phyloP scores from a whole-genome alignment of 2,888 invertebrate species.

The Cataglyphis cursor region DNA sequence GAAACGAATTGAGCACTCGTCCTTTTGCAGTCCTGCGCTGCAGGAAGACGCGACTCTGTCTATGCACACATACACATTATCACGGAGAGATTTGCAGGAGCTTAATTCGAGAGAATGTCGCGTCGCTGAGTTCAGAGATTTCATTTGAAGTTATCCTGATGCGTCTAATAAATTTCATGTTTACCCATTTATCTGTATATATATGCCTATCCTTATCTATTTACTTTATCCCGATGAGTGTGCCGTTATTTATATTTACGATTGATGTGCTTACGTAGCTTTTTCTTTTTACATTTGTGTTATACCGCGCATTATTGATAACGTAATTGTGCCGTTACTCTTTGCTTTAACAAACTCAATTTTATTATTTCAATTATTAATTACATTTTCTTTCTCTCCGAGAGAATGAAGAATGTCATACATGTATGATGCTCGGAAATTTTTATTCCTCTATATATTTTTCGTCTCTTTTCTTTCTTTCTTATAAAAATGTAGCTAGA shows the following conservation, averaged over 20 bases:
- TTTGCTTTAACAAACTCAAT: not conserved
- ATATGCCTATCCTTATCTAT: not conserved
- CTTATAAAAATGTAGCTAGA: constrained; percentile 27
- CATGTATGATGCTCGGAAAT: constrained; percentile 9
- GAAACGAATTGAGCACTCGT: constrained; percentile 72
- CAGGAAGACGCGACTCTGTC: constrained; percentile 29
- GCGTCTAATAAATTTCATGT: constrained; percentile 7
- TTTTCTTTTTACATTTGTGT: constrained; percentile 1
- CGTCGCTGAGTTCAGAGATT: constrained; percentile 26
- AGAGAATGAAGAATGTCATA: not conserved
- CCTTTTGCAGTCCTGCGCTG: constrained; percentile 65
- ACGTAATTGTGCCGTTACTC: not conserved
- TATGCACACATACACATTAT: constrained; percentile 27
- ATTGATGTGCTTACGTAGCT: constrained; percentile 10
- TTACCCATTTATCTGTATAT: not conserved
- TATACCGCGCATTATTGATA: not conserved
- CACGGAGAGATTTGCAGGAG: constrained; percentile 5
- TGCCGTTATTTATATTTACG: constrained; percentile 1
- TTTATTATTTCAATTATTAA: constrained; percentile 4
- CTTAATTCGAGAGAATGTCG: constrained; percentile 37
- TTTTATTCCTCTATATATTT: constrained; percentile 44
- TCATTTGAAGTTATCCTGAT: constrained; percentile 27
- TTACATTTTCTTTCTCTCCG: not conserved
- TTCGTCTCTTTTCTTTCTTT: not conserved
- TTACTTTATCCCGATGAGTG: not conserved